Percentiles rank a stretch among this genome's conserved stretches.
phyloP scores from a whole-genome alignment of 2,113 vertebrate species.

The Phodopus roborovskii region DNA sequence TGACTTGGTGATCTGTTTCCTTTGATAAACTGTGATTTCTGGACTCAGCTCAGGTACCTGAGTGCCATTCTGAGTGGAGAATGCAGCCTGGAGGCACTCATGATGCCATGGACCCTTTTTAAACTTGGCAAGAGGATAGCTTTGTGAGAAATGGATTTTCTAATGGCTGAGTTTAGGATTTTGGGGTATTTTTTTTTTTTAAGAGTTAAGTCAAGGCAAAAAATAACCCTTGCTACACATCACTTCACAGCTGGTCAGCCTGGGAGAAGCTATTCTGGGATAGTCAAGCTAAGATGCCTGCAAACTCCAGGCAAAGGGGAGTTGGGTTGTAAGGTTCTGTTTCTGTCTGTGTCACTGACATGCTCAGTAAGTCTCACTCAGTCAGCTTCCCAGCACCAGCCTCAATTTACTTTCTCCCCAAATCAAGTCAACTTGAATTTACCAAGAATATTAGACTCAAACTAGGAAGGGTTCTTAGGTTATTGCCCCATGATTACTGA shows the following conservation, averaged over 20 bases:
- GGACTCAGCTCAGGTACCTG: slow-evolving; percentile 75
- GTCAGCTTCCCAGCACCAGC: not conserved
- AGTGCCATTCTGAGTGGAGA: slow-evolving; percentile 33
- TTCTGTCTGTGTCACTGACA: slow-evolving; percentile 57
- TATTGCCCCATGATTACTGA: not conserved
- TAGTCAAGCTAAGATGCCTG: slow-evolving; percentile 59
- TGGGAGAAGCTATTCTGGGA: slow-evolving; percentile 76
- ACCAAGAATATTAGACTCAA: not conserved
- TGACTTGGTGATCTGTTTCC: slow-evolving; percentile 79
- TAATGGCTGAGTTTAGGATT: slow-evolving; percentile 69
- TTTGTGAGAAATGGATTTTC: slow-evolving; percentile 79
- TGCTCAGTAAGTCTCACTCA: not conserved
- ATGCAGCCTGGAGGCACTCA: slow-evolving; percentile 22
- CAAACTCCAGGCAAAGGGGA: slow-evolving; percentile 68
- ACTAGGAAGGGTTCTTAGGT: not conserved
- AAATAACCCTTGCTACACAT: slow-evolving; percentile 80
- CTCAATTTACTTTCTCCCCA: slow-evolving; percentile 61
- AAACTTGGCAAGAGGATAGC: slow-evolving; percentile 72
- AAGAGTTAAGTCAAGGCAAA: slow-evolving; percentile 77
- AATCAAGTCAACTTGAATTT: slow-evolving; percentile 41
- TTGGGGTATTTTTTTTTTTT: slow-evolving; percentile 68
- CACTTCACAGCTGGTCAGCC: slow-evolving; percentile 73
- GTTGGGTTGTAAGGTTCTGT: slow-evolving; percentile 64
- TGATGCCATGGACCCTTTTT: slow-evolving; percentile 75
- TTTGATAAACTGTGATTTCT: slow-evolving; percentile 80